Percentiles rank a stretch among this genome's conserved stretches.
Conservation (phyloP, 2,113 vertebrate species). For the Phocoena phocoena region DNA sequence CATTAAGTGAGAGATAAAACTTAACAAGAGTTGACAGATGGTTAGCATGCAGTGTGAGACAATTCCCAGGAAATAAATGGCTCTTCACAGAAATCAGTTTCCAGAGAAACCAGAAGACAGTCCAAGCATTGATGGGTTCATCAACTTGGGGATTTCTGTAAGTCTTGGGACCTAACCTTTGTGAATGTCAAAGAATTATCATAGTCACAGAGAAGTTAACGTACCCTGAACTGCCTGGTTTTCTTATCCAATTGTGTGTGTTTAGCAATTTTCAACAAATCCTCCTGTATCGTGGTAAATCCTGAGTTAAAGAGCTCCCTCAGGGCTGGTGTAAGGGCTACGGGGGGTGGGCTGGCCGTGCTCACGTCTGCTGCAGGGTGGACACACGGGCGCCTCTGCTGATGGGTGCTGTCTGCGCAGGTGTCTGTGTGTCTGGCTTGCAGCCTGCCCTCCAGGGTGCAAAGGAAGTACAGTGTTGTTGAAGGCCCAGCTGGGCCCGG, state of each 20-base stretch:
- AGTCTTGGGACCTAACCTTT: neutral
- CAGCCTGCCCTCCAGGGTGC: accelerated
- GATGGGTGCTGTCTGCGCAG: accelerated
- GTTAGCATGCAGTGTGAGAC: neutral
- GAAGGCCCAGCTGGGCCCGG: accelerated
- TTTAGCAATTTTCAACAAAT: neutral
- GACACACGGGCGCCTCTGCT: accelerated
- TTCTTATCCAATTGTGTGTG: neutral
- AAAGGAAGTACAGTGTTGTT: neutral
- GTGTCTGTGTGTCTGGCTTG: no score
- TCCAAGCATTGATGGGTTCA: no score
- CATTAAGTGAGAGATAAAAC: neutral
- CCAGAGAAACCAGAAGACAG: neutral
- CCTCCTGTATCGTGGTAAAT: neutral
- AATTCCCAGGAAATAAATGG: neutral
- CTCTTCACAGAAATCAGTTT: neutral
- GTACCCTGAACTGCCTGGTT: neutral
- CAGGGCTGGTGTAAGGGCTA: neutral
- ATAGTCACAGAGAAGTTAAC: neutral
- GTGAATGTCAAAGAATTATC: neutral
- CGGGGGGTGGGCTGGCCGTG: neutral
- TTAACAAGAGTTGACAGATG: neutral
- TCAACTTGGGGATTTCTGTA: neutral
- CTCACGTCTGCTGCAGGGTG: neutral
- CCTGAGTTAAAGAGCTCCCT: neutral